Percentiles rank a stretch among this genome's conserved stretches.
Conservation (phyloP, 2,888 invertebrate genomes). For the Poecilobothrus nobilitatus region DNA sequence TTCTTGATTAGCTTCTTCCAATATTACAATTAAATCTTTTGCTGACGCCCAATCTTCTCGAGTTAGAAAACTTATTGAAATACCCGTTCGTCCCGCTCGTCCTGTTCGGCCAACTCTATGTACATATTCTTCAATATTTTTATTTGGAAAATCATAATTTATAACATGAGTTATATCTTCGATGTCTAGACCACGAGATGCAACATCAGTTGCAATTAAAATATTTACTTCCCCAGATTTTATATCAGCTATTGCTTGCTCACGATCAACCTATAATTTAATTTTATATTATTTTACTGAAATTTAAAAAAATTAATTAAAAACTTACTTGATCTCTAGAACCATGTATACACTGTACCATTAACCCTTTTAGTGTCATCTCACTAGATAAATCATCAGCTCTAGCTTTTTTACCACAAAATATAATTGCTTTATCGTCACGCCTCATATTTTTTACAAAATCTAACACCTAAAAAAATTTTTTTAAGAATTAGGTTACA, state of each 20-base stretch:
- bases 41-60: conserved; percentile 76
- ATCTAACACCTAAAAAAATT: conserved; percentile 50
- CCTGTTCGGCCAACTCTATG: conserved; percentile 95
- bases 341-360: conserved; percentile 79
- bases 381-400: conserved; percentile 80
- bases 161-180: conserved; percentile 78
- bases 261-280: conserved; percentile 52
- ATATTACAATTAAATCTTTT: conserved; percentile 68
- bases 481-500: too few species aligned
- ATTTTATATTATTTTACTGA: neutral
- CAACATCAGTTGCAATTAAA: conserved; percentile 90
- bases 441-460: conserved; percentile 63
- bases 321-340: conserved; percentile 62
- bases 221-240: conserved; percentile 69
- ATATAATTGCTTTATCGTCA: conserved; percentile 80
- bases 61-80: conserved; percentile 73
- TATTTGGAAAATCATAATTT: conserved; percentile 81
- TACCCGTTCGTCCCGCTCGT: conserved; percentile 77
- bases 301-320: neutral
- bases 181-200: conserved; percentile 88
- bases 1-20: conserved; percentile 79
- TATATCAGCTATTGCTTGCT: conserved; percentile 77
- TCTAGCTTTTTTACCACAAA: conserved; percentile 76
- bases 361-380: conserved; percentile 57
- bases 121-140: conserved; percentile 85